phyloP scores from a whole-genome alignment of 2,888 invertebrate species.

The Sepioteuthis lessoniana region DNA sequence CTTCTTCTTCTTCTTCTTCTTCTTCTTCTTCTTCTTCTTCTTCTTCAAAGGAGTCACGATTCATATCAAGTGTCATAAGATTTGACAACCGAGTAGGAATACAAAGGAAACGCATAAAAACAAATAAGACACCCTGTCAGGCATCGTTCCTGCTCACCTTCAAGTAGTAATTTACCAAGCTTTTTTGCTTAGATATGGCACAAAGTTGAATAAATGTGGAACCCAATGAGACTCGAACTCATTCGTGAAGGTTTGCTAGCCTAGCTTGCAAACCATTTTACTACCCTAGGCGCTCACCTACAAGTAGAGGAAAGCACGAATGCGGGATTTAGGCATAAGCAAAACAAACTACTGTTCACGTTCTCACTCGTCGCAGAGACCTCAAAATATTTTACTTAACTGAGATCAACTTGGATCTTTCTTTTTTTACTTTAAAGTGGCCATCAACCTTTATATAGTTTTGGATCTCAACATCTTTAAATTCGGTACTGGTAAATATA shows the following conservation, averaged over 20 bases:
- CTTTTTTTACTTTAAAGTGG: not conserved
- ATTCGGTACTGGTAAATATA: too few species aligned
- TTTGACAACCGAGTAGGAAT: not conserved
- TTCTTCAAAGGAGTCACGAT: accelerated
- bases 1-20: not conserved
- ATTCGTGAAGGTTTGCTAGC: too few species aligned
- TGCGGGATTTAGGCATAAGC: not conserved
- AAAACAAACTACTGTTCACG: not conserved
- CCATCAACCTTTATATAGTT: too few species aligned
- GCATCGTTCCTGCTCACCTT: not conserved
- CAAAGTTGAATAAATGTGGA: too few species aligned
- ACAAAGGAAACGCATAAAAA: too few species aligned
- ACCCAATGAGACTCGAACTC: too few species aligned
- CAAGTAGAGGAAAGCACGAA: not conserved
- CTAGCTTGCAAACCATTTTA: too few species aligned
- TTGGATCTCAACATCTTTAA: too few species aligned
- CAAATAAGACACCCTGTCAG: not conserved
- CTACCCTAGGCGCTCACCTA: too few species aligned
- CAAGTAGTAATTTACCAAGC: too few species aligned
- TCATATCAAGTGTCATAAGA: not conserved
- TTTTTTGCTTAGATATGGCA: too few species aligned
- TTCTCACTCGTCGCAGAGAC: not conserved
- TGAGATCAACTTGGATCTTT: not conserved
- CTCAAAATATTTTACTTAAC: not conserved
- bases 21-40: not conserved